A percentile compares a stretch with the other conserved stretches of the same genome.
These are phyloP conservation scores for Champsocephalus esox DNA, from an alignment of 2,797 vertebrate genomes.

Conservation along the genomic window DNA sequence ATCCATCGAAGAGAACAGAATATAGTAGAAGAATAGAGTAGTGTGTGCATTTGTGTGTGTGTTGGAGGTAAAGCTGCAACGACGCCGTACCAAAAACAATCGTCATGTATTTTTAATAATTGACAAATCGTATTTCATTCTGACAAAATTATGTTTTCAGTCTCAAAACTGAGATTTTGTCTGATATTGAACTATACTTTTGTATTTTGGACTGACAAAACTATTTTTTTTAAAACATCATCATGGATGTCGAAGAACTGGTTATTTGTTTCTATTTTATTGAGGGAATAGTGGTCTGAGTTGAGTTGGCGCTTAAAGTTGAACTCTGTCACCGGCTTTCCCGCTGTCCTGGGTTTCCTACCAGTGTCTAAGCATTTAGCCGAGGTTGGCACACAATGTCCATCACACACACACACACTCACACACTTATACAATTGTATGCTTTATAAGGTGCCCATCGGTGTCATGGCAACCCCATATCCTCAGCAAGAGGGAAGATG, in stretches of 20 bases:
- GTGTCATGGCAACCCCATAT: slow-evolving; percentile 88
- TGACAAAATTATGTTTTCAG: too few relatives aligned
- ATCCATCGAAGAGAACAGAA: slow-evolving; percentile 30
- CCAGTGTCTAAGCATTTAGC: slow-evolving; percentile 76
- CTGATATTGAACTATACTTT: too few relatives aligned
- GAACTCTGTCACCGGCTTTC: slow-evolving; percentile 50
- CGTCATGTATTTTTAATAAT: too few relatives aligned
- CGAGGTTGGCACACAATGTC: slow-evolving; percentile 74
- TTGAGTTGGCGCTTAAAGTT: slow-evolving; percentile 63
- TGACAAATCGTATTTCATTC: too few relatives aligned
- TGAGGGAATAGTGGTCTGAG: slow-evolving; percentile 21
- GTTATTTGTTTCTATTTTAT: too few relatives aligned
- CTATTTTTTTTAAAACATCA: too few relatives aligned
- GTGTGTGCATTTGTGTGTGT: slow-evolving; percentile 19
- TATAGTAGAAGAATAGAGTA: slow-evolving; percentile 16
- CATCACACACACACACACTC: slow-evolving; percentile 32
- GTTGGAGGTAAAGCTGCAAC: background rate
- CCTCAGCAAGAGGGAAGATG: slow-evolving; percentile 81
- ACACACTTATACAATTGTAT: slow-evolving; percentile 75
- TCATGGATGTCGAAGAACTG: too few relatives aligned
- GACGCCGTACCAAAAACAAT: too few relatives aligned
- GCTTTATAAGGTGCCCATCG: slow-evolving; percentile 85
- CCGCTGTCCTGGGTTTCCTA: slow-evolving; percentile 73
- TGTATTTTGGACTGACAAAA: too few relatives aligned
- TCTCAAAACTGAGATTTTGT: too few relatives aligned